Base-by-base conservation (phyloP, 2,797 vertebrate species). In the Protosalanx chinensis region DNA sequence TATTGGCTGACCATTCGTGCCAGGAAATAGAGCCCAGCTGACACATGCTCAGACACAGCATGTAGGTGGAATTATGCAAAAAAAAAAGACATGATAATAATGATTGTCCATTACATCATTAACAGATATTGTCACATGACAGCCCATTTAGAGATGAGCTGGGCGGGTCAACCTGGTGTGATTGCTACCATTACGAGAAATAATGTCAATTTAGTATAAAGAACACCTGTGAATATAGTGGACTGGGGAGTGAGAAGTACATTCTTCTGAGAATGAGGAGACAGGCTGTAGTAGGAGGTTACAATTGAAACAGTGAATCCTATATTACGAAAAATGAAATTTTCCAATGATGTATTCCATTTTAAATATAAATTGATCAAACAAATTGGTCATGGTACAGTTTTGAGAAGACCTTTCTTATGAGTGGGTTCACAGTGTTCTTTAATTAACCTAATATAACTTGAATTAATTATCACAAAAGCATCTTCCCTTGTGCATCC, bases 41-140 rank as follows among this genome's bases (percentile, higher is more conserved):
- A 79, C 78, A 74, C 74, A 79, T 76, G 74, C 74, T 73, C 74
- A 71, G 53, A 79, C 67, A 53, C 67, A 67, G 71, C 71, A 73
- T 71, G 64, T 67, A 65, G 71, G 69, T 33, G 71, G 74, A 71
- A 73, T 79, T 72, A 73, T 74, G 67, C 41, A 3, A 0, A 46
- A 46, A 13, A 13, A 46, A 1, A 27, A 27, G 1, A 27, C 1
- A 27, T 27, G 1, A 27, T 27, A 57, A 73, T 29, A 60, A 64
- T 60, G 56, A 49, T 33, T 27, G 51, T 61, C 8, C 27, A 33
- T 77, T 77, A 76, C 68, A 73, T 77, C 71, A 78, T 67, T 70
- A 51, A 68, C 15, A 59, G 20, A 16, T 56, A 6, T 18, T 15
- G 68, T 82, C 71, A 76, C 65, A 72, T 76, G 70, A 79, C 71